Conservation (phyloP, 64 coral and sea anemone genomes). For the Montipora cactus region DNA sequence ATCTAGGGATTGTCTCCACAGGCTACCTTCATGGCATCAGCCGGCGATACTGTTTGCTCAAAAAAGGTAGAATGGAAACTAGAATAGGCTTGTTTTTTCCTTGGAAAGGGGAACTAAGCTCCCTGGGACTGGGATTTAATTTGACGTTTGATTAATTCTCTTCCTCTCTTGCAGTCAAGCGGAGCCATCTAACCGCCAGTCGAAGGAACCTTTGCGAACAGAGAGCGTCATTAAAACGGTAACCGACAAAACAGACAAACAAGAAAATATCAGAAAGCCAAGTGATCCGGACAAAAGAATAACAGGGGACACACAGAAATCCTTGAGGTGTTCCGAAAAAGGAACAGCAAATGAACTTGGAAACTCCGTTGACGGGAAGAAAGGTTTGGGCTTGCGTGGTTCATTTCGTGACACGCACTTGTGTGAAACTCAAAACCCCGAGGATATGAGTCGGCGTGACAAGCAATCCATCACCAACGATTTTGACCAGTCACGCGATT, state of each 20-base stretch:
- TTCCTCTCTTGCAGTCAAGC: background rate
- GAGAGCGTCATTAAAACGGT: slow-evolving; percentile 78
- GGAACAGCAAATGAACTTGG: slow-evolving; percentile 22
- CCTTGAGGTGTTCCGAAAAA: background rate
- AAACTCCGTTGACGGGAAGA: slow-evolving; percentile 25
- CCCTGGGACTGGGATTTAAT: too few relatives aligned
- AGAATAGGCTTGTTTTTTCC: too few relatives aligned
- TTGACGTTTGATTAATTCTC: background rate
- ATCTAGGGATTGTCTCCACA: too few relatives aligned
- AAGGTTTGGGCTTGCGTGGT: background rate
- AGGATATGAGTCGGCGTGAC: slow-evolving; percentile 24
- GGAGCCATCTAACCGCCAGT: background rate
- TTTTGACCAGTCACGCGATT: slow-evolving; percentile 20
- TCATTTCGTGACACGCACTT: background rate
- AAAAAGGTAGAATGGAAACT: too few relatives aligned
- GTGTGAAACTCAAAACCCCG: slow-evolving; percentile 4
- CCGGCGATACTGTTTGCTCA: too few relatives aligned
- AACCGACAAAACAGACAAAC: slow-evolving; percentile 64
- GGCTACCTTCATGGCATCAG: too few relatives aligned
- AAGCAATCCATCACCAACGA: background rate
- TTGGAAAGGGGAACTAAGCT: too few relatives aligned
- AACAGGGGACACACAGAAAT: background rate
- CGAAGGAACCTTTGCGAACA: slow-evolving; percentile 68
- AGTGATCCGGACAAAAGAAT: slow-evolving; percentile 39
- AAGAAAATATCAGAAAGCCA: slow-evolving; percentile 6